A percentile compares a stretch with the other conserved stretches of the same genome.
Evolutionary conservation across 2,797 vertebrate genomes (phyloP).

Genomic region (Remorina albescens): DNA sequence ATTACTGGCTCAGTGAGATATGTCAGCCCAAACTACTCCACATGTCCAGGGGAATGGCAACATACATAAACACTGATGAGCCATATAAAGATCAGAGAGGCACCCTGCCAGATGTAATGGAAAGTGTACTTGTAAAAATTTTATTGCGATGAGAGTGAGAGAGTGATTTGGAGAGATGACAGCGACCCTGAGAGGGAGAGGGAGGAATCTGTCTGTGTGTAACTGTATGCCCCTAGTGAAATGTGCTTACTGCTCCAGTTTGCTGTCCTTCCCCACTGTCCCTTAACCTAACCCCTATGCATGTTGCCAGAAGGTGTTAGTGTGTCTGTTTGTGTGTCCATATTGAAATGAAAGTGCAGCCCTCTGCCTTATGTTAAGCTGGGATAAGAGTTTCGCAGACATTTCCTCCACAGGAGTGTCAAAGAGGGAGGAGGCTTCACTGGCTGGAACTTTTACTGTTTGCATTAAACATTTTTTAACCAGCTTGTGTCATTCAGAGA

Average conservation of each 20-base stretch:
- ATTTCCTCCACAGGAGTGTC: conserved; percentile 24
- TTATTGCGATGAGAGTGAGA: conserved; percentile 38
- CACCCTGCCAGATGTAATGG: conserved; percentile 39
- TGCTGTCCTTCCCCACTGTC: conserved; percentile 74
- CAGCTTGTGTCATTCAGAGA: conserved; percentile 38
- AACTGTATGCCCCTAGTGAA: conserved; percentile 75
- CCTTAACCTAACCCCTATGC: conserved; percentile 56
- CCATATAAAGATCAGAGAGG: conserved; percentile 55
- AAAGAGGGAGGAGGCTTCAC: conserved; percentile 15
- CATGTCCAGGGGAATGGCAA: conserved; percentile 12
- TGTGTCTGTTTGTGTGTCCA: conserved; percentile 20
- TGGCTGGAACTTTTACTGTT: conserved; percentile 46
- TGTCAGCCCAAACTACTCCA: conserved; percentile 5
- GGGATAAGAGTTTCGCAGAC: conserved; percentile 33
- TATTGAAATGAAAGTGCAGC: conserved; percentile 41
- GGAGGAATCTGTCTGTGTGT: conserved; percentile 50
- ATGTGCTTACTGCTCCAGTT: conserved; percentile 81
- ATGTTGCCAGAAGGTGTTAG: conserved; percentile 52
- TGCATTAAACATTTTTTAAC: conserved; percentile 47
- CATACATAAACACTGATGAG: conserved; percentile 38
- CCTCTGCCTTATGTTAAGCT: conserved; percentile 30
- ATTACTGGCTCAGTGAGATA: conserved; percentile 21
- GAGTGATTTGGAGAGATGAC: conserved; percentile 5
- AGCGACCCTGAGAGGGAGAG: conserved; percentile 6
- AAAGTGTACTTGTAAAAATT: conserved; percentile 51